Base-by-base conservation (phyloP, 1,140 invertebrate species). In the Eulimnadia texana region DNA sequence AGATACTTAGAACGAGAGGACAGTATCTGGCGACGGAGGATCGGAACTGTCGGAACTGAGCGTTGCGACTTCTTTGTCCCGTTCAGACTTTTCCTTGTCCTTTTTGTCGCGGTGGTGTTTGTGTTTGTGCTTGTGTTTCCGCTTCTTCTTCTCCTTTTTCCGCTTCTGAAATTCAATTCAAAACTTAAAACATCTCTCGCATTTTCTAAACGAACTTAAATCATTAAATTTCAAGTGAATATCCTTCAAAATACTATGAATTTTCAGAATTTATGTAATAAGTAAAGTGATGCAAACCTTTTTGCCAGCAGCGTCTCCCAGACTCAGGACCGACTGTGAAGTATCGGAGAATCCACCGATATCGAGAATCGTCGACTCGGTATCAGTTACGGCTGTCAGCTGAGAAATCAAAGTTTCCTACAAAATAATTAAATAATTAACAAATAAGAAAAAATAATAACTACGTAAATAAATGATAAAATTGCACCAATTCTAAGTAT, bases 111-210 rank as follows among this genome's bases (percentile, higher is more conserved):
- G 60, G 23, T 61, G 60, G 28, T 61, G 64, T 19, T 70, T 68
- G 72, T 64, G 67, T 66, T 71, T 66, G 58, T 73, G 71, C 62
- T 70, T 73, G 58, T 77, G 83, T 69, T 85, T 86, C 65, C 86
- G 82, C 68, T 86, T 87, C 72, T 88, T 85, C 68, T 88, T 88
- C 58, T 89, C 83, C 67, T 89, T 87, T 67, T 88, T 86, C 72
- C 84, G 85, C 68, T 86, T 86, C 70, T 88, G 86, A 50, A 53
- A 23, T 33, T 16, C 50, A 56, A 64, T 79, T 73, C 79, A 84
- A 67, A 65, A 73, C 73, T 65, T 66, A 50, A 68, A 68, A 65
- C 29, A 62, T 22, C 54, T 55, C 29, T 49, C 62, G 23, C 58
- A 55, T 42, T 42, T 42, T 42, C 16, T 42, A 42, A 42, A 42